Evolutionary conservation across 1,140 invertebrate species (phyloP), one percentile per base, ranked within the genome.

Genomic region (Caerostris extrusa): DNA sequence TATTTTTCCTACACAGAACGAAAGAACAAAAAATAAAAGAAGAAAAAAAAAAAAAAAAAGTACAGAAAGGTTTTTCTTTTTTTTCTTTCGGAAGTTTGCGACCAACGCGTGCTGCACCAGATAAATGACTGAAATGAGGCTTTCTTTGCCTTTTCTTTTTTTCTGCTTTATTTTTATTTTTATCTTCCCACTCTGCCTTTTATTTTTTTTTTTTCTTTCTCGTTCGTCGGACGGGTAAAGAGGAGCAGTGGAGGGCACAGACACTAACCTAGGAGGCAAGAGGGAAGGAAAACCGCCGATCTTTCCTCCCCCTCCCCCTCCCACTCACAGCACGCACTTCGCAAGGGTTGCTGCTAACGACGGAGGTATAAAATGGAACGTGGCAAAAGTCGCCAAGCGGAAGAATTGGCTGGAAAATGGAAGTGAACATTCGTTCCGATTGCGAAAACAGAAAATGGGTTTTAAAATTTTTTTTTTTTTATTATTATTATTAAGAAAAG

Each of bases 41-140:
- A 58, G 34, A 34, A 34, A 2, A 34, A 34, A 34, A 34, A 2
- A 34, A 34, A 34, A 34, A 34, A 34, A 34, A 34, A 34, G 34
- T 34, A 34, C 34, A 34, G 34, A 34, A 34, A 56, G n/a, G 5
- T 56, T 71, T 64, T 61, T n/a, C n/a, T n/a, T n/a, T 34, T 88
- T 88, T 53, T 64, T 86, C 58, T 5, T 14, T n/a, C 69, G 64
- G 58, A 91, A 60, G 57, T 91, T 91, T 82, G 69, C 69, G 77
- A 91, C 69, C 90, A 50, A 82, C 57, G 90, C 90, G 90, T 91
- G 90, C 90, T 60, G 56, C 58, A 57, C 90, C 69, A 91, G 90
- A 91, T 91, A 91, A 91, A 91, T 91, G 90, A 82, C 90, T 91
- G 71, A 82, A 91, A 91, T 91, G 58, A 71, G 90, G 77, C n/a